Base-by-base conservation (phyloP, 2,797 vertebrate genomes). In the Strix occidentalis region DNA sequence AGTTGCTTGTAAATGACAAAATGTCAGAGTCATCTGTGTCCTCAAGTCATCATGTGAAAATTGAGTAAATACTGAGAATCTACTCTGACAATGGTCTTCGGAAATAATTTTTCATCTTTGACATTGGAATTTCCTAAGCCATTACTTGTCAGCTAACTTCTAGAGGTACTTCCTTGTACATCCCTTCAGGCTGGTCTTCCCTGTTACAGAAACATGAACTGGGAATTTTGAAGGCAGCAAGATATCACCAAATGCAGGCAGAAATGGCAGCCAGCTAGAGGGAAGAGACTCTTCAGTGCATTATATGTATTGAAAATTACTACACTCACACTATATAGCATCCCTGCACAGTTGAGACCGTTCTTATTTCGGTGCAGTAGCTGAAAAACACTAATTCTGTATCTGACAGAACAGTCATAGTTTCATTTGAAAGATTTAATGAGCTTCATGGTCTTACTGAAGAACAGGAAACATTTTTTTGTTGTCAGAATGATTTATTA, bases 401-500 rank as follows among this genome's bases (percentile, higher is more conserved):
- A 53, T 31, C 76, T 92, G 33, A 39, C 45, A 71, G 82, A 78
- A 31, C 29, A 86, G 60, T 23, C 37, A 54, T 25, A 61, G 37
- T 37, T 91, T 82, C 85, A 35, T 37, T 41, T 28, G 45, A 37
- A 79, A 64, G 45, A 58, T 77, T 95, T 92, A 45, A 91, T 92
- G 93, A 96, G 65, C 39, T 93, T 84, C 74, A 39, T 82, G 81
- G 74, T 95, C 82, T 95, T 91, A 80, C 63, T 95, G 89, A 96
- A 88, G 76, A 95, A 64, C 11, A 83, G 46, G 31, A 89, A 58
- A 51, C 21, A 25, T 56, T 87, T 84, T 90, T 89, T 78, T 95
- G 72, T 95, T 97, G 95, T 90, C 89, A 89, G 76, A 48, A 89
- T 95, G 70, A 96, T 95, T 96, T 96, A 97, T 90, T 93, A 94